A percentile compares a stretch with the other conserved stretches of the same genome.
phyloP scores from a whole-genome alignment of 2,113 vertebrate genomes.

The Tonatia bakeri region DNA sequence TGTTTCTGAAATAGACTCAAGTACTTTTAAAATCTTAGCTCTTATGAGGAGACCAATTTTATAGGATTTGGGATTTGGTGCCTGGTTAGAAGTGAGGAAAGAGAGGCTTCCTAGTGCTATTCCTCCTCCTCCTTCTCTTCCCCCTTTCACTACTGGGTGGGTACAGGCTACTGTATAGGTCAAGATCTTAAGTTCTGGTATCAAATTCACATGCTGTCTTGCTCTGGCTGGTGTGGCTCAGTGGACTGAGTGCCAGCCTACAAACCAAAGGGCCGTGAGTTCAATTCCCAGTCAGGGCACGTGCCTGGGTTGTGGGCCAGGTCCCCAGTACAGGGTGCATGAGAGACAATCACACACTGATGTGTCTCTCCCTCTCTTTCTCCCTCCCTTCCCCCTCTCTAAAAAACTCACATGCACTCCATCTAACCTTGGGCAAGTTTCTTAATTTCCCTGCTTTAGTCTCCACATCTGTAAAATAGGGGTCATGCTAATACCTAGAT shows the following conservation, averaged over 20 bases:
- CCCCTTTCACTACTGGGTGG: not conserved
- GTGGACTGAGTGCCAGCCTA: no score
- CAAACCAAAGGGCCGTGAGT: no score
- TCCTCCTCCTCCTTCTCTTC: not conserved
- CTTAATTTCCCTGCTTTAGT: not conserved
- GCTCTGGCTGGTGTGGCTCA: no score
- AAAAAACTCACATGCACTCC: not conserved
- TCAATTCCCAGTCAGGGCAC: no score
- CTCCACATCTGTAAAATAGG: not conserved
- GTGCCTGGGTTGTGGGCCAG: no score
- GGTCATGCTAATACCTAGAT: not conserved
- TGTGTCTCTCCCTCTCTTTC: no score
- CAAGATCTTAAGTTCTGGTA: not conserved
- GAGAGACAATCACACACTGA: no score
- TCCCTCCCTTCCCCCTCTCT: no score
- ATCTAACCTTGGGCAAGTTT: not conserved
- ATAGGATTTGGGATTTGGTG: not conserved
- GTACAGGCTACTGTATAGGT: not conserved
- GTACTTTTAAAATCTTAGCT: not conserved
- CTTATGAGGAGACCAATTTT: not conserved
- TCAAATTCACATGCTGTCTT: not conserved
- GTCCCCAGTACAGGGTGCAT: no score
- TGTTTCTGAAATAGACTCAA: not conserved
- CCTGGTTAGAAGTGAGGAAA: not conserved
- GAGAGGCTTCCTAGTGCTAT: not conserved